Evolutionary conservation across 2,113 vertebrate genomes (phyloP), one percentile per base, ranked within the genome.

Genomic region (Gallinago jamesoni): DNA sequence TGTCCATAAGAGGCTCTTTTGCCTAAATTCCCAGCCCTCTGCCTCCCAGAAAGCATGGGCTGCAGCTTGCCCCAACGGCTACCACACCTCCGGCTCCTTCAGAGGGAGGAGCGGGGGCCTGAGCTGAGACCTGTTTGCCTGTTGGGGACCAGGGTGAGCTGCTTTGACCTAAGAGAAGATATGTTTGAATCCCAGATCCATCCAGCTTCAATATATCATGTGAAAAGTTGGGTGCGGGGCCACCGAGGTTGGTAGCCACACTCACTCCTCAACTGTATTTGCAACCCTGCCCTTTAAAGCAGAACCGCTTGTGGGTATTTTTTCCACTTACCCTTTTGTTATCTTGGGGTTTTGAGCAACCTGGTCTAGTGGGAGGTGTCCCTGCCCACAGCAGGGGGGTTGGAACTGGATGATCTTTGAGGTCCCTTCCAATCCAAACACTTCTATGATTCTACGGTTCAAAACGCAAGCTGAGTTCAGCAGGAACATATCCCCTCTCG

Each of bases 401-500:
- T 48, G 47, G 20, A 48, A 22, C 47, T 48, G 5, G 9, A 48
- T 48, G 21, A 48, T 48, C 47, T 48, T 48, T 22, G 22, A 48
- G 47, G 21, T 48, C 47, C 47, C 47, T 48, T 22, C 47, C 21
- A 48, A 48, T 21, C 47, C 21, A 6, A 48, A 48, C 11, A 21
- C 10, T 48, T 48, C 47, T 22, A 22, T 22, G 47, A 48, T 48
- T 48, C 47, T 48, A 48, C 20, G 47, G 10, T 48, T 45, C 68
- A 62, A 87, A 72, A 53, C 4, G 3, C 37, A 52, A 8, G 10
- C 47, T 52, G 21, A 47, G 48, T 35, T 68, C 48, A 30, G 31
- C 3, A 63, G 39, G 20, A 93, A 25, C 0, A 0, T 20, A 45
- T 0, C 0, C 8, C 52, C 23, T 90, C 35, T 52, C 12, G 10